Percentiles rank a stretch among this genome's conserved stretches.
phyloP scores from a whole-genome alignment of 2,113 vertebrate genomes.

The Motacilla tschutschensis region DNA sequence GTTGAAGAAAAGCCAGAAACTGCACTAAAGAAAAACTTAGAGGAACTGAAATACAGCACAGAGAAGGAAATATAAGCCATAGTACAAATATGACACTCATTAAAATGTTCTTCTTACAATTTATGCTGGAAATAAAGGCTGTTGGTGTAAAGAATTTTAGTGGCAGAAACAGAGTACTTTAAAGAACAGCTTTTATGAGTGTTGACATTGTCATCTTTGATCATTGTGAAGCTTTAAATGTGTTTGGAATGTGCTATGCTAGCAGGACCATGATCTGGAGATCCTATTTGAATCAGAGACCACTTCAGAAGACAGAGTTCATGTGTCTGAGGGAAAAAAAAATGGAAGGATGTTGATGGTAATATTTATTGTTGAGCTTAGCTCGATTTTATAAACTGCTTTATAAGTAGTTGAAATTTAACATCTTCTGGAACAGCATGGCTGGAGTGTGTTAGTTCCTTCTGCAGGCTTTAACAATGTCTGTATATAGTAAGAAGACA shows the following conservation, averaged over 20 bases:
- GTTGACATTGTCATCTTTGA: background rate
- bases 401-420: background rate
- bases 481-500: background rate
- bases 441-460: background rate
- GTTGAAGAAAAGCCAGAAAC: background rate
- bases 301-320: background rate
- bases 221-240: background rate
- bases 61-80: background rate
- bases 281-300: background rate
- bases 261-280: background rate
- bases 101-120: background rate
- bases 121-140: background rate
- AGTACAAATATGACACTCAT: rapidly evolving
- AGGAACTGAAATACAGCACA: background rate
- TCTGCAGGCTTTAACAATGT: background rate
- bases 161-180: background rate
- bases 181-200: background rate
- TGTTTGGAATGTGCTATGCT: background rate
- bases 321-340: background rate
- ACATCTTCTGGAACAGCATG: background rate
- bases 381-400: background rate
- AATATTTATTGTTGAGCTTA: background rate
- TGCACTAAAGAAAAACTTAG: background rate
- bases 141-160: background rate
- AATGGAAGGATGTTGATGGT: background rate